A percentile compares a stretch with the other conserved stretches of the same genome.
phyloP scores from a whole-genome alignment of 1,140 invertebrate species.

The Drosophila busckii region DNA sequence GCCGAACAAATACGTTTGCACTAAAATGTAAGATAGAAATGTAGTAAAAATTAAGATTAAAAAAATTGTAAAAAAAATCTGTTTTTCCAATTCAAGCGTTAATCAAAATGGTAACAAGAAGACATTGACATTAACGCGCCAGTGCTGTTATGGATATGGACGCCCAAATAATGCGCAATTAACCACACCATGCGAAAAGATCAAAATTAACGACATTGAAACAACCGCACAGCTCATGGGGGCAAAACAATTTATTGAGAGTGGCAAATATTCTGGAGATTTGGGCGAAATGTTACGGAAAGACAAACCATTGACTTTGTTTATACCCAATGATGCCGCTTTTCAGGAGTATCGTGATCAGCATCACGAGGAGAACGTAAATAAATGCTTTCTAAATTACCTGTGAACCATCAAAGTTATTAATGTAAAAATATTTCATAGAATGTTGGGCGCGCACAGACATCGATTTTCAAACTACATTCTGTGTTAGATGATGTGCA shows the following conservation, averaged over 20 bases:
- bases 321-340: constrained; percentile 81
- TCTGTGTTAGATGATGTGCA: constrained; percentile 79
- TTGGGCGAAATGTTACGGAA: constrained; percentile 72
- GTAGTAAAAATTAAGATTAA: too few species aligned
- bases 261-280: constrained; percentile 79
- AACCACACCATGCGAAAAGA: constrained; percentile 80
- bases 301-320: constrained; percentile 80
- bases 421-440: constrained; percentile 2
- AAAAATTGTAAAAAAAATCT: neutral
- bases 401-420: neutral
- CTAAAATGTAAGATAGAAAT: constrained; percentile 82
- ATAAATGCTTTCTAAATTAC: neutral
- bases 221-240: constrained; percentile 81
- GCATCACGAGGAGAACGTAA: constrained; percentile 66
- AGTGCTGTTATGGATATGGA: constrained; percentile 83
- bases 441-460: constrained; percentile 62
- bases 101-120: constrained; percentile 81
- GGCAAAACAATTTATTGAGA: constrained; percentile 80
- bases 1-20: constrained; percentile 81
- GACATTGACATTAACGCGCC: constrained; percentile 81
- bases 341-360: constrained; percentile 79
- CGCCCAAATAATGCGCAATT: constrained; percentile 77
- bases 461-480: constrained; percentile 77
- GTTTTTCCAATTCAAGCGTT: constrained; percentile 68
- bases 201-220: constrained; percentile 80